A percentile compares a stretch with the other conserved stretches of the same genome.
Evolutionary conservation across 2,888 invertebrate genomes (phyloP).

Genomic region (Dione vanillae): DNA sequence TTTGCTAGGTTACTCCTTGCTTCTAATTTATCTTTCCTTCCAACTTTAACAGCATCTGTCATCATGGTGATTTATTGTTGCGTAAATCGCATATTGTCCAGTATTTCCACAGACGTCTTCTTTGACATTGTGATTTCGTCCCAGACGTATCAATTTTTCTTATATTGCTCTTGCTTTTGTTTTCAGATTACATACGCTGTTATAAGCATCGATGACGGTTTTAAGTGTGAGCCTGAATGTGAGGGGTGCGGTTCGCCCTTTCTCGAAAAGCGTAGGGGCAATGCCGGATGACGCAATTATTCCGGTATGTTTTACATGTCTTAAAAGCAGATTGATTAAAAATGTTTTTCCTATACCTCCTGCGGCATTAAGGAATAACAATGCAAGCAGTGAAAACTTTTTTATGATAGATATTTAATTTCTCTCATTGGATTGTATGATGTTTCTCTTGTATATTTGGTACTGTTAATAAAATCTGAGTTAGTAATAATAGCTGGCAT

Average conservation of each 20-base stretch:
- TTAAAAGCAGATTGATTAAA: neutral
- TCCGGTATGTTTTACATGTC: neutral
- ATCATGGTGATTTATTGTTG: conserved; percentile 45
- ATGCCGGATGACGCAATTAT: conserved; percentile 44
- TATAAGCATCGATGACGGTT: conserved; percentile 48
- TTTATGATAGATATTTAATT: no score
- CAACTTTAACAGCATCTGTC: no score
- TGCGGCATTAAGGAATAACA: neutral
- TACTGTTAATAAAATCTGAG: no score
- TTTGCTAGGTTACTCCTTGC: no score
- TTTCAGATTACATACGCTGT: conserved; percentile 51
- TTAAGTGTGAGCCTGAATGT: conserved; percentile 56
- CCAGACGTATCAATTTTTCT: conserved; percentile 51
- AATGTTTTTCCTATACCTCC: neutral
- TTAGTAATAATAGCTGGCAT: no score
- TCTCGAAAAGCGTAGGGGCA: conserved; percentile 58
- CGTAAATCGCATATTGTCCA: conserved; percentile 53
- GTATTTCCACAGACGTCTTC: conserved; percentile 51
- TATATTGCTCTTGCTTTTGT: conserved; percentile 51
- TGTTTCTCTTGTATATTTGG: no score
- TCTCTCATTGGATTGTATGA: no score
- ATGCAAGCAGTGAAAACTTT: neutral
- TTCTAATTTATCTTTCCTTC: no score
- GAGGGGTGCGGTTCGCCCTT: conserved; percentile 60
- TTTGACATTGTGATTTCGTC: conserved; percentile 52